phyloP scores from a whole-genome alignment of 2,113 vertebrate genomes.

The Serilophus lunatus region DNA sequence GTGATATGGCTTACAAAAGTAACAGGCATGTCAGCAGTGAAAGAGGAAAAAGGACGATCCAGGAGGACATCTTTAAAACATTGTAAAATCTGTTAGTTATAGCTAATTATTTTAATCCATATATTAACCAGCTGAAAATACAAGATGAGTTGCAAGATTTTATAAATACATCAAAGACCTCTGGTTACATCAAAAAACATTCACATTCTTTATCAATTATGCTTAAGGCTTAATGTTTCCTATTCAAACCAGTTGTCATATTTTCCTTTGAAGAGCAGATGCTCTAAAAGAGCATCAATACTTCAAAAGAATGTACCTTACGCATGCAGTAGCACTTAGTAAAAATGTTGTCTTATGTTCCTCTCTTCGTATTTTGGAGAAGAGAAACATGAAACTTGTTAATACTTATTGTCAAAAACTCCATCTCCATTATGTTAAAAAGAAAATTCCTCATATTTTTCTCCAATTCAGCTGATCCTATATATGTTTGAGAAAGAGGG shows the following conservation, averaged over 20 bases:
- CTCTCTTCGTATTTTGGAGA: neutral
- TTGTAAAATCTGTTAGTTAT: neutral
- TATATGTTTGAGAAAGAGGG: neutral
- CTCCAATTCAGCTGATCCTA: neutral
- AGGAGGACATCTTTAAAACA: neutral
- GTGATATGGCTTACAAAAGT: neutral
- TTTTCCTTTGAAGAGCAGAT: conserved; percentile 50
- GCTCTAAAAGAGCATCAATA: neutral
- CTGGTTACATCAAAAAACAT: conserved; percentile 46
- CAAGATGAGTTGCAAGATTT: conserved; percentile 37
- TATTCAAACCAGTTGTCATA: conserved; percentile 37
- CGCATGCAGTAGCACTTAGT: neutral
- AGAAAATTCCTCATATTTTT: neutral
- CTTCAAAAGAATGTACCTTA: conserved; percentile 36
- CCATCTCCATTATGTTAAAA: neutral
- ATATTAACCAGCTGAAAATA: conserved; percentile 27
- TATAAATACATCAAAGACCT: conserved; percentile 55
- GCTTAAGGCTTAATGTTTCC: conserved; percentile 25
- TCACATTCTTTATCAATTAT: conserved; percentile 56
- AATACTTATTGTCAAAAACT: neutral
- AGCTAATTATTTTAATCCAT: conserved; percentile 38
- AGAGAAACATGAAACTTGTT: neutral
- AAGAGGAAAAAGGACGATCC: neutral
- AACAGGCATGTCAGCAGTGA: neutral
- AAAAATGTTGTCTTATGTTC: neutral